Evolutionary conservation across 2,113 vertebrate species (phyloP), one percentile per base, ranked within the genome.

Genomic region (Passer montanus): DNA sequence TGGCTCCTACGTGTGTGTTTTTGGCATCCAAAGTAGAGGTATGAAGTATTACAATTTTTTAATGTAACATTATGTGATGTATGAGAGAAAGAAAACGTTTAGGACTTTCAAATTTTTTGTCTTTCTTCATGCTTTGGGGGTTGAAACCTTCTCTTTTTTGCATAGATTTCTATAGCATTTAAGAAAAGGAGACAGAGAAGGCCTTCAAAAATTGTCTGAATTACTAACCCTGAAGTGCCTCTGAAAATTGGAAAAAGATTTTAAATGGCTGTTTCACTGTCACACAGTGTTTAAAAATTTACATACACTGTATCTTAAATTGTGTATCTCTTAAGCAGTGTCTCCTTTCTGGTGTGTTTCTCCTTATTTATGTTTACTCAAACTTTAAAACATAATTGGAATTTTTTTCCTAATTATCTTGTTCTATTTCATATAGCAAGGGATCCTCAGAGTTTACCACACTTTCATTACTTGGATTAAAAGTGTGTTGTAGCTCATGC

Each of bases 11-110:
- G 31, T 99, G 99, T 98, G 99, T 99, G 92, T 99, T 99, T 98
- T 98, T 99, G 97, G 99, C 99, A 97, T 99, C 99, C 95, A 99
- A 99, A 99, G 99, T 99, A 95, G 99, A 99, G 99, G 99, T 99
- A 98, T 97, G 96, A 93, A 97, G 94, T 90, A 94, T 88, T 96
- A 97, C 96, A 93, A 89, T 96, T 81, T 92, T 95, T 93, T 96
- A 87, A 89, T 96, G 94, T 97, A 89, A 97, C 94, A 87, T 88
- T 63, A 82, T 91, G 94, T 97, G 84, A 95, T 97, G 87, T 94
- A 85, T 91, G 62, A 89, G 80, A 85, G 62, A 90, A 84, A 81
- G 63, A 90, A 93, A 95, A 86, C 44, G 10, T 79, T 86, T 84
- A 93, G 74, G 84, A 49, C 67, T 89, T 91, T 43, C 8, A 78